Base-by-base conservation (phyloP, 2,888 invertebrate genomes). In the Eupithecia vulgata region DNA sequence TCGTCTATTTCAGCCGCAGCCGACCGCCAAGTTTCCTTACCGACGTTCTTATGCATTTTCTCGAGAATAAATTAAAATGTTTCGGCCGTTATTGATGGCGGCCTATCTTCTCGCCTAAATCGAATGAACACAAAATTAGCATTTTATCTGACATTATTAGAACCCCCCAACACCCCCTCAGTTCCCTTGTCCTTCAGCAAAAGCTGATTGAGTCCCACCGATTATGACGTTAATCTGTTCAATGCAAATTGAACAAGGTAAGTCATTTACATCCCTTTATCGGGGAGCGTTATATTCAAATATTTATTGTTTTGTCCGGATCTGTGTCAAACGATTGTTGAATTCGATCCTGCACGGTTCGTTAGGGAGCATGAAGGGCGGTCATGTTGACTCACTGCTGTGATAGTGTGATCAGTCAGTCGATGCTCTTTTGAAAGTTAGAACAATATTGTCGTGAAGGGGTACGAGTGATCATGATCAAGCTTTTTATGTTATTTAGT, bases 221-320 rank as follows among this genome's bases (percentile, higher is more conserved):
- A 93, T 93, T 94, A 94, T 94, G 93, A 93, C 93, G 91, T 91
- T 94, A 94, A 94, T 94, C 94, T 92, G 92, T 91, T 92, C 92
- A 90, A 93, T 93, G 94, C 91, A 94, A 94, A 94, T 94, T 94
- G 93, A 89, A 92, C 89, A 89, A 91, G 89, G 86, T 90, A 37
- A 91, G 91, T 90, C 91, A 92, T 94, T 93, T 92, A 92, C 92
- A 93, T 92, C 91, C 90, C 91, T 92, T 92, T 91, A 92, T 90
- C 92, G 88, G 90, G 87, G 83, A 85, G 85, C 87, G 87, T 88
- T 90, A 93, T 93, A 92, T 92, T 93, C 89, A 90, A 89, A 90
- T 91, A 90, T 91, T 90, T 90, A 90, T 91, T 89, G 88, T 87
- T 89, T 88, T 87, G 86, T 83, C 74, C 77, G 80, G 77, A 78